phyloP scores from a whole-genome alignment of 2,888 invertebrate genomes.

The Cataglyphis cursor region DNA sequence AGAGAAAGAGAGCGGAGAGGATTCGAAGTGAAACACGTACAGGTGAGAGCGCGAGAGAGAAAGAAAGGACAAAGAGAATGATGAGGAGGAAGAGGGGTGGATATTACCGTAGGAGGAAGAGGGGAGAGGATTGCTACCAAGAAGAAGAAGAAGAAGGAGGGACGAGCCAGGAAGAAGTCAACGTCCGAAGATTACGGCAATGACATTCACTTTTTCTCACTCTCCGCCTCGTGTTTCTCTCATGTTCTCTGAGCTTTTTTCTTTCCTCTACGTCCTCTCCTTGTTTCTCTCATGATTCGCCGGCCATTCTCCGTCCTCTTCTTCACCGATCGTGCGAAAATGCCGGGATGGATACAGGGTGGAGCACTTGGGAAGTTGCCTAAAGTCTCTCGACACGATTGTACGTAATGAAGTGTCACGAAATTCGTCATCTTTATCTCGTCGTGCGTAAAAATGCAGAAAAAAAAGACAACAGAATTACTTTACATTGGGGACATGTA shows the following conservation, averaged over 20 bases:
- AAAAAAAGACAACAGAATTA: neutral
- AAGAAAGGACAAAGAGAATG: constrained; percentile 65
- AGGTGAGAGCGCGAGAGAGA: constrained; percentile 56
- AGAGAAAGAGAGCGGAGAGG: constrained; percentile 16
- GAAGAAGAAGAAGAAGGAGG: constrained; percentile 72
- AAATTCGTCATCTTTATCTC: neutral
- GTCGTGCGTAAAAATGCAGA: neutral
- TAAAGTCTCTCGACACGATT: constrained; percentile 2
- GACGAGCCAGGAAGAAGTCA: constrained; percentile 84
- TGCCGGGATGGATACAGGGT: constrained; percentile 6
- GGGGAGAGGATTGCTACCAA: constrained; percentile 65
- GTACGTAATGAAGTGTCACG: neutral
- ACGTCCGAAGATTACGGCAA: constrained; percentile 87
- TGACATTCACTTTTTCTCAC: constrained; percentile 87
- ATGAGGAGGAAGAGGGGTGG: constrained; percentile 54
- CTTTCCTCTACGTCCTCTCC: constrained; percentile 50
- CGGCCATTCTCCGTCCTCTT: constrained; percentile 22
- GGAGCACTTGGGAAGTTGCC: constrained; percentile 25
- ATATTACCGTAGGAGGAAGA: constrained; percentile 48
- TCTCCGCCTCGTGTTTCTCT: constrained; percentile 80
- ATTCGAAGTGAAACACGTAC: constrained; percentile 27
- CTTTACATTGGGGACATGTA: neutral
- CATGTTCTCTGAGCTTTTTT: constrained; percentile 70
- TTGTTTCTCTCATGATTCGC: constrained; percentile 36
- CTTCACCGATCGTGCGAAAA: constrained; percentile 41